Evolutionary conservation across 2,113 vertebrate species (phyloP).

Genomic region (Pomatorhinus ruficollis): DNA sequence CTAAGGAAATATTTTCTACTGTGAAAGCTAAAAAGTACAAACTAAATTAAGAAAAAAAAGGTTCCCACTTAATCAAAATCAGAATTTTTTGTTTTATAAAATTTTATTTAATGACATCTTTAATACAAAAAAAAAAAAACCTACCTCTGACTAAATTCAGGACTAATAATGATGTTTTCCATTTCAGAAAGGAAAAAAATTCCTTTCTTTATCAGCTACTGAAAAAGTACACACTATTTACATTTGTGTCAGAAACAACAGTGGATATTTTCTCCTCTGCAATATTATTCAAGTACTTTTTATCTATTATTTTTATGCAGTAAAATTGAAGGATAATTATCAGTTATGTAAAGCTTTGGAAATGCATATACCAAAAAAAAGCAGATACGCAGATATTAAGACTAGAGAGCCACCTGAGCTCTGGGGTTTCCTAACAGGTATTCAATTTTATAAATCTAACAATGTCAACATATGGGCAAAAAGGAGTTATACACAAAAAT

Average conservation of each 20-base stretch:
- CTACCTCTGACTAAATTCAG: not conserved
- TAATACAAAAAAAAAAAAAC: not conserved
- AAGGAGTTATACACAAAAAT: not conserved
- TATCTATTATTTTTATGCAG: not conserved
- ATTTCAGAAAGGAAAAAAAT: not conserved
- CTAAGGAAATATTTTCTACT: not conserved
- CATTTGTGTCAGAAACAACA: not conserved
- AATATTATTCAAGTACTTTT: not conserved
- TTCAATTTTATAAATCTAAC: not conserved
- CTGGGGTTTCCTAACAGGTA: not conserved
- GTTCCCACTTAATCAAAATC: not conserved
- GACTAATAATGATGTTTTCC: not conserved
- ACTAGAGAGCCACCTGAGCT: not conserved
- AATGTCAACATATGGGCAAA: not conserved
- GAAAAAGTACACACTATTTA: not conserved
- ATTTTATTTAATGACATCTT: not conserved
- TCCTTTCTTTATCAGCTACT: not conserved
- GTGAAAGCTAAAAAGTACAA: not conserved
- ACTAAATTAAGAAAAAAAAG: not conserved
- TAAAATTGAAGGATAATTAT: not conserved
- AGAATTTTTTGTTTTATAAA: not conserved
- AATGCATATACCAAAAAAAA: not conserved
- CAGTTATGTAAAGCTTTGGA: not conserved
- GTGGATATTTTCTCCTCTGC: not conserved
- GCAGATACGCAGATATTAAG: not conserved